Evolutionary conservation across 2,113 vertebrate genomes (phyloP), one percentile per base, ranked within the genome.

Genomic region (Falco punctatus): DNA sequence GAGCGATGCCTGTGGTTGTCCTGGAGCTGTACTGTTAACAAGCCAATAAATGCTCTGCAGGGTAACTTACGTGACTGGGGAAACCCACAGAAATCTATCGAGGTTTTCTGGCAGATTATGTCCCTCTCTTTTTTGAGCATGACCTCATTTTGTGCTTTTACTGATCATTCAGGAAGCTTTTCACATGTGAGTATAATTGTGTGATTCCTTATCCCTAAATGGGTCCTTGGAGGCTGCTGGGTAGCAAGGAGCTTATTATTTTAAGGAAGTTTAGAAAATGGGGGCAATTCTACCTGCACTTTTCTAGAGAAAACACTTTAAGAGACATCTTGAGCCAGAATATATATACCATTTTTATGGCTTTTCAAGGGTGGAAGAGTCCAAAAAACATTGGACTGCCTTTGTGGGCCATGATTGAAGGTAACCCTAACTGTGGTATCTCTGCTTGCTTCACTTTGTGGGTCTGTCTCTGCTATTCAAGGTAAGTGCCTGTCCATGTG

Each of bases 341-440:
- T 13, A 44, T 14, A 18, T 33, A 26, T 57, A 33, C 59, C 1
- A 7, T 46, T 92, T 79, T 55, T 62, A 62, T 33, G 33, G 8
- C 9, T 71, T 83, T 87, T 80, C 44, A 80, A 87, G 35, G 13
- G 21, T 49, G 13, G 2, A 19, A 42, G 19, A 40, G 14, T 74
- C 18, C 54, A 82, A 64, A 79, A 81, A 58, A 1, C 28, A 44
- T 26, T 42, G 23, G 20, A 44, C 19, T 70, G 21, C 6, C 22
- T 72, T 67, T 81, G 26, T 3, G 24, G 16, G 13, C 10, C 27
- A 28, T 20, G 27, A 35, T 0, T 61, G 44, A 69, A 65, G 21
- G 48, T 9, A 81, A 73, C 16, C 3, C 12, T 67, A 30, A 7
- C 18, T 32, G 57, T 0, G 0, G 3, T 19, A 33, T 40, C 38